phyloP scores from a whole-genome alignment of 2,113 vertebrate genomes.

The Macrotus californicus region DNA sequence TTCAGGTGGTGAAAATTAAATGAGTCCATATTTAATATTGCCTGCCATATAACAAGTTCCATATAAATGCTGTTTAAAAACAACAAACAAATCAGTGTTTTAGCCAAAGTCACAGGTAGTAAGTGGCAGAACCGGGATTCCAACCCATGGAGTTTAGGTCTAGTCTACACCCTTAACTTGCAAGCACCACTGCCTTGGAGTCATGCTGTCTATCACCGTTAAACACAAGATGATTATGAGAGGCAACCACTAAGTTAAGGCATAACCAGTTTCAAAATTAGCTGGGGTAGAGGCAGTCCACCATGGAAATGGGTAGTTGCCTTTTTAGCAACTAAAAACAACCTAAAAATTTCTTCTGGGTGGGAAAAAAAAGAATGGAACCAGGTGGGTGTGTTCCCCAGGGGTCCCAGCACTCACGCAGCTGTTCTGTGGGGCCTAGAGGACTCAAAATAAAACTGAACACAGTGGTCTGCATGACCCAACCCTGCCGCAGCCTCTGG shows the following conservation, averaged over 20 bases:
- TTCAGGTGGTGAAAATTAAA: neutral
- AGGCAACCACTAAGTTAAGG: neutral
- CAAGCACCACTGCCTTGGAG: too few species aligned
- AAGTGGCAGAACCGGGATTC: neutral
- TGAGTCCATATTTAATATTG: neutral
- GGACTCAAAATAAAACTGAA: constrained; percentile 45
- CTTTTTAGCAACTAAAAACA: constrained; percentile 27
- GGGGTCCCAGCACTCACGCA: neutral
- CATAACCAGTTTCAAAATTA: neutral
- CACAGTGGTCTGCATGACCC: neutral
- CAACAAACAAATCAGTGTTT: neutral
- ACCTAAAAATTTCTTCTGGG: constrained; percentile 10
- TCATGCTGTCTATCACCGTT: neutral
- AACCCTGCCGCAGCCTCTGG: neutral
- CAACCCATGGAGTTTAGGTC: neutral
- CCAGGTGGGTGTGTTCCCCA: neutral
- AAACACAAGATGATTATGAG: constrained; percentile 10
- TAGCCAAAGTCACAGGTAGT: neutral
- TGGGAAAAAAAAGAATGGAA: neutral
- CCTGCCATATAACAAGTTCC: neutral
- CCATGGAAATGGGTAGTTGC: neutral
- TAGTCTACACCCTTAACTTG: neutral
- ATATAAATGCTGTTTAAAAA: neutral
- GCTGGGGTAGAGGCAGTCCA: neutral
- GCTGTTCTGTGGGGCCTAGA: constrained; percentile 35